Evolutionary conservation across 2,797 vertebrate species (phyloP), one percentile per base, ranked within the genome.

Genomic region (Silurus lanzhouensis): DNA sequence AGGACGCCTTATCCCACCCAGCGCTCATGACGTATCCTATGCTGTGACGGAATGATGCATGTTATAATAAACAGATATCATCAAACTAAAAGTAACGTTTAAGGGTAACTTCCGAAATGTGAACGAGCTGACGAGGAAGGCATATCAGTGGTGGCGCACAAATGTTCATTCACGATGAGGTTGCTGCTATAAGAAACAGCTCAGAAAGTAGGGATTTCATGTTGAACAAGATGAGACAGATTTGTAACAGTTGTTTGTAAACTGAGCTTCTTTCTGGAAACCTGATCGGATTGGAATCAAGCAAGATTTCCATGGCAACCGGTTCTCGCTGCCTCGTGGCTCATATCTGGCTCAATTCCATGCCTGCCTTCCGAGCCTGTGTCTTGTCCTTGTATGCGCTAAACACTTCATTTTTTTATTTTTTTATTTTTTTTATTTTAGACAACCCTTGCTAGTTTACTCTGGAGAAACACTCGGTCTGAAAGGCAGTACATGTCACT

Each of bases 271-370:
- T 87, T 87, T 87, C 77, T 84, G 83, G 83, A 74, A 90, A 85
- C 80, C 64, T 55, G 67, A 80, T 71, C 66, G 70, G 81, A 83
- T 82, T 88, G 83, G 74, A 87, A 85, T 81, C 1, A 63, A 85
- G 85, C 89, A 91, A 20, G 27, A 90, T 94, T 84, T 87, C 93
- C 91, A 93, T 93, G 91, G 91, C 90, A 93, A 93, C 93, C 90
- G 31, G 86, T 89, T 88, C 88, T 91, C 87, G 83, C 84, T 83
- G 83, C 88, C 77, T 86, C 79, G 60, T 82, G 85, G 70, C 70
- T 89, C 85, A 84, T 84, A 89, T 85, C 78, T 87, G 84, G 84
- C 77, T 72, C 81, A 80, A 64, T 74, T 82, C 86, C 55, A 84
- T 79, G 79, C 63, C 81, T 82, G 86, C 78, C 83, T 88, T 87